phyloP scores from a whole-genome alignment of 2,888 invertebrate genomes.

The Synanthedon tipuliformis region DNA sequence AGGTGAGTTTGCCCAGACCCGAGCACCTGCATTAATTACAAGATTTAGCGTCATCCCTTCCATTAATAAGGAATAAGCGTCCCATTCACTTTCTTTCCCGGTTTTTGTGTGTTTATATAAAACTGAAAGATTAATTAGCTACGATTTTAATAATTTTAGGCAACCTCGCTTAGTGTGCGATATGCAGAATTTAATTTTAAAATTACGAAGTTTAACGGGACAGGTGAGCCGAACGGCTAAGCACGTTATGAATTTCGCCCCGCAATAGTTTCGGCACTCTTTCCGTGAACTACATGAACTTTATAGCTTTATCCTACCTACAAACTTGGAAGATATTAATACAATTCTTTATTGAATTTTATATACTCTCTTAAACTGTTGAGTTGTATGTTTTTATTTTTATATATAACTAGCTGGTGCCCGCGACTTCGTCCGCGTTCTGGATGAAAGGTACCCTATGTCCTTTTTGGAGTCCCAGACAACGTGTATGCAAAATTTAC shows the following conservation, averaged over 20 bases:
- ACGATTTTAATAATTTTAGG: constrained; percentile 58
- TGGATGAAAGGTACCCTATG: no score
- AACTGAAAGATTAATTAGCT: constrained; percentile 61
- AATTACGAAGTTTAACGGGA: constrained; percentile 67
- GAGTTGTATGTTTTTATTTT: no score
- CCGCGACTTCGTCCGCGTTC: no score
- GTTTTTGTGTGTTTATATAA: constrained; percentile 46
- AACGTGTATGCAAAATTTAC: no score
- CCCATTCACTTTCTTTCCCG: constrained; percentile 34
- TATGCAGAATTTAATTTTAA: constrained; percentile 68
- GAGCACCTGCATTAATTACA: constrained; percentile 45
- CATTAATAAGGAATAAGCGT: constrained; percentile 31
- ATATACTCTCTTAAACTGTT: constrained; percentile 3
- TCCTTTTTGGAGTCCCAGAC: no score
- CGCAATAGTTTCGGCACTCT: constrained; percentile 60
- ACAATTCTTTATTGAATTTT: constrained; percentile 11
- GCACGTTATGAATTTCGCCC: constrained; percentile 64
- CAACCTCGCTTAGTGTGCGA: constrained; percentile 55
- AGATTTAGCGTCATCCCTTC: constrained; percentile 32
- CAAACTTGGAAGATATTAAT: background rate
- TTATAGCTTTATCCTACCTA: constrained; percentile 27
- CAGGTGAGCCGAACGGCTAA: constrained; percentile 65
- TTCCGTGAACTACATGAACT: constrained; percentile 48
- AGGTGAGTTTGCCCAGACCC: constrained; percentile 34
- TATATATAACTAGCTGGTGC: no score